phyloP scores from a whole-genome alignment of 2,113 vertebrate species.

The Perca schrenkii region DNA sequence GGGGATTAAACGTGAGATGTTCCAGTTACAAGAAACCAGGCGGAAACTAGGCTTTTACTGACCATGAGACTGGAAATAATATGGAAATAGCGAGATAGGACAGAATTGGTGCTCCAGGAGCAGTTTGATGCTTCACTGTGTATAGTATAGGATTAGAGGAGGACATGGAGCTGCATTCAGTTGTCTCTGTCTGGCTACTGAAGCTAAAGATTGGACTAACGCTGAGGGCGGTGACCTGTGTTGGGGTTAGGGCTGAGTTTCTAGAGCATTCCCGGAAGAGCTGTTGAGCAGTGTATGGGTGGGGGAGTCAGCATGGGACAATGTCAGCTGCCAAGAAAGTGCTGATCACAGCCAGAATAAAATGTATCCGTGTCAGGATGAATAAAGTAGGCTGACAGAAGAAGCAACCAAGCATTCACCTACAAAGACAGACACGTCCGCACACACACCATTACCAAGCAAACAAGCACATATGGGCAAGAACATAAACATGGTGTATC shows the following conservation, averaged over 20 bases:
- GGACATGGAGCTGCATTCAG: conserved; percentile 36
- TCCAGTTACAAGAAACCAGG: conserved; percentile 7
- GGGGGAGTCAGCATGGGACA: conserved; percentile 51
- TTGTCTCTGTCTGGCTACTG: conserved; percentile 20
- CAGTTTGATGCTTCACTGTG: conserved; percentile 29
- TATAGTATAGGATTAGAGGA: conserved; percentile 31
- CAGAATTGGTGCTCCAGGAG: conserved; percentile 45
- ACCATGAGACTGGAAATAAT: conserved; percentile 55
- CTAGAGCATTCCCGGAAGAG: conserved; percentile 46
- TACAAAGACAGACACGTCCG: conserved; percentile 21
- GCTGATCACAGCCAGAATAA: conserved; percentile 71
- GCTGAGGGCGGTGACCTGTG: conserved; percentile 33
- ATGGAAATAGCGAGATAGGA: conserved; percentile 1
- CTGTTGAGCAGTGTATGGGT: conserved; percentile 34
- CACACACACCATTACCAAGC: conserved; percentile 45
- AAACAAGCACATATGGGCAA: conserved; percentile 50
- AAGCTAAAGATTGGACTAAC: conserved; percentile 41
- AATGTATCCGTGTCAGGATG: conserved; percentile 67
- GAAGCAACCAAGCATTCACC: conserved; percentile 49
- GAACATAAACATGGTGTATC: conserved; percentile 43
- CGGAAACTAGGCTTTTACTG: conserved; percentile 50
- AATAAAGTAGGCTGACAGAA: conserved; percentile 65
- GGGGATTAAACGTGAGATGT: background rate
- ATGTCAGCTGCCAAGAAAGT: conserved; percentile 72
- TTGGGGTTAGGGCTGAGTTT: conserved; percentile 40